Base-by-base conservation (phyloP, 1,140 invertebrate genomes). In the Lysiphlebus fabarum region DNA sequence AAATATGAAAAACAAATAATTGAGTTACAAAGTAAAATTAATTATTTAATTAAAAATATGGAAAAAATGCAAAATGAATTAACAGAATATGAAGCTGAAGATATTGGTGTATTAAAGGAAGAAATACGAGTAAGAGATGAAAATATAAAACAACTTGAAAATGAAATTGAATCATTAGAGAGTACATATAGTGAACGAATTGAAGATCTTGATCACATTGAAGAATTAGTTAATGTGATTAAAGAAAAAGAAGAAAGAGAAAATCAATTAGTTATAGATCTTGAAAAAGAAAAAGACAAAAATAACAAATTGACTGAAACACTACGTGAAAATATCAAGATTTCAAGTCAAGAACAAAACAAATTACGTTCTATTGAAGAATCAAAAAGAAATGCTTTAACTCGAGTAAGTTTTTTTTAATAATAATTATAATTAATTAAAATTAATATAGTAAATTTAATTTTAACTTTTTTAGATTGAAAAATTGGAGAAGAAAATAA, bases 401-500 rank as follows among this genome's bases (percentile, higher is more conserved):
- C 84, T 68, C 85, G 83, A 81, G 87, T 89, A 76, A 81, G 69
- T 54, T 10, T 53, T 49, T 47, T 48, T 56, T 17, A 17, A 12
- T 56, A 42, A 53, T 45, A 17, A n/a, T n/a, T 26, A 51, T 41
- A 14, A 4, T 38, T 49, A 11, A 54, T 9, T 26, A 6, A 7
- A 17, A 36, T 6, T 5, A 40, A 14, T 53, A 40, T n/a, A 47
- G 3, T 47, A 5, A 6, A n/a, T 12, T 45, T 26, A 17, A 8
- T 8, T 53, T 7, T 62, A 50, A 38, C 63, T 56, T 63, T 79
- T 77, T 36, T 66, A 93, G 90, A 85, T 92, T 66, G 79, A 80
- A 10, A 88, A 88, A 72, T 75, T 92, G 73, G 86, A 89, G 59
- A 84, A 87, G 62, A 81, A 85, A 34, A 78, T 91, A 56, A 78